Percentiles rank a stretch among this genome's conserved stretches.
Conservation (phyloP, 2,797 vertebrate species). For the Coccyzus lansbergi region DNA sequence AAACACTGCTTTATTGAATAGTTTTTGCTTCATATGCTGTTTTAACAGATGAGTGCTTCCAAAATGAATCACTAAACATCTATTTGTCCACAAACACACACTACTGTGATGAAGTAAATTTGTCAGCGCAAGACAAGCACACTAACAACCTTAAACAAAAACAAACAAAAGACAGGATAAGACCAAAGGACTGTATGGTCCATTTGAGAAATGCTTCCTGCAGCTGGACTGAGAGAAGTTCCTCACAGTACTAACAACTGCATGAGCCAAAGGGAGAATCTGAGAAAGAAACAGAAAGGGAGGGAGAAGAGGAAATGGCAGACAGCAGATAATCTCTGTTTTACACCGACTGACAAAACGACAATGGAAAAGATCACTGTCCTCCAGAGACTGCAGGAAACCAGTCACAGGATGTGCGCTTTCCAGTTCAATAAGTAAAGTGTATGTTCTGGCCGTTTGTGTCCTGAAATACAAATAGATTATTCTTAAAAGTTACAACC, state of each 20-base stretch:
- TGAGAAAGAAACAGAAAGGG: slow-evolving; percentile 14
- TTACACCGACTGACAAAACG: neutral
- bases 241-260: neutral
- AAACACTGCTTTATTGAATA: neutral
- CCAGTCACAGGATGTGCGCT: slow-evolving; percentile 5
- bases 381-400: slow-evolving; percentile 22
- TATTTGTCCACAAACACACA: neutral
- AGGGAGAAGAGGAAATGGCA: slow-evolving; percentile 54
- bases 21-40: neutral
- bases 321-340: slow-evolving; percentile 12
- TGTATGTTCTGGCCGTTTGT: neutral
- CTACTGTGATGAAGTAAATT: neutral
- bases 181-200: neutral
- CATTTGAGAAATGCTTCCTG: neutral
- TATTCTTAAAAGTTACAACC: neutral
- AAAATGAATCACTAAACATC: neutral
- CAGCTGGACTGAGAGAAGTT: neutral
- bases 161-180: neutral
- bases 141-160: neutral
- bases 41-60: slow-evolving; percentile 9
- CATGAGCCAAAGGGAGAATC: neutral
- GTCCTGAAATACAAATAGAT: neutral
- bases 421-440: neutral
- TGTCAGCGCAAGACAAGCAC: neutral
- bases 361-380: slow-evolving; percentile 50